phyloP scores from a whole-genome alignment of 2,113 vertebrate species.

The Crotophaga sulcirostris region DNA sequence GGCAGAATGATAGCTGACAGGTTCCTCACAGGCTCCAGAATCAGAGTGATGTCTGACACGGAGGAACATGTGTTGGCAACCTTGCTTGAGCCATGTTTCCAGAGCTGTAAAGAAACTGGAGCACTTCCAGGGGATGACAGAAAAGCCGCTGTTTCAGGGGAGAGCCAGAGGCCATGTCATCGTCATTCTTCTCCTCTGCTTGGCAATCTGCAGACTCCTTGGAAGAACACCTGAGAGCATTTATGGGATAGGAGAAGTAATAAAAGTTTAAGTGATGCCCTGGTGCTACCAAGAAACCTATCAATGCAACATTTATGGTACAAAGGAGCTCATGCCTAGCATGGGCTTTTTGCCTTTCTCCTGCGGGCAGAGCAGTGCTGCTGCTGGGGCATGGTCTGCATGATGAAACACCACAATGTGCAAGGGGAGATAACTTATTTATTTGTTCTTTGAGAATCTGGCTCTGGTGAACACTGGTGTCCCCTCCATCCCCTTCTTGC shows the following conservation, averaged over 20 bases:
- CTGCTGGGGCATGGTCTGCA: background rate
- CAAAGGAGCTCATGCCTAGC: background rate
- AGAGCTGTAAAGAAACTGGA: constrained; percentile 55
- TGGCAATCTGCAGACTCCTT: constrained; percentile 8
- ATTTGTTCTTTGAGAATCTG: background rate
- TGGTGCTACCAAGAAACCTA: background rate
- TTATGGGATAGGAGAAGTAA: constrained; percentile 28
- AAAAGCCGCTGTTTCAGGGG: constrained; percentile 56
- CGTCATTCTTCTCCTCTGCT: constrained; percentile 34
- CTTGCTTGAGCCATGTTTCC: constrained; percentile 56
- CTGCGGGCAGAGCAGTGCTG: background rate
- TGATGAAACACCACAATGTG: background rate
- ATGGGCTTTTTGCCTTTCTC: background rate
- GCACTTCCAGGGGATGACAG: constrained; percentile 56
- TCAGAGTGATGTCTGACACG: constrained; percentile 17
- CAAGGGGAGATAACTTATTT: background rate
- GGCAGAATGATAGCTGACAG: constrained; percentile 60
- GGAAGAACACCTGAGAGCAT: constrained; percentile 23
- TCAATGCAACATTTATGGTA: background rate
- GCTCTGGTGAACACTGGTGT: background rate
- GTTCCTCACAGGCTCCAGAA: constrained; percentile 26
- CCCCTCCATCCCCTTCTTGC: background rate
- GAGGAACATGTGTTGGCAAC: constrained; percentile 59
- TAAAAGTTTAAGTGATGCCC: constrained; percentile 13
- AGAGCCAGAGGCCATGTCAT: constrained; percentile 60